Conservation (phyloP, 2,888 invertebrate genomes). For the Carcina quercana region DNA sequence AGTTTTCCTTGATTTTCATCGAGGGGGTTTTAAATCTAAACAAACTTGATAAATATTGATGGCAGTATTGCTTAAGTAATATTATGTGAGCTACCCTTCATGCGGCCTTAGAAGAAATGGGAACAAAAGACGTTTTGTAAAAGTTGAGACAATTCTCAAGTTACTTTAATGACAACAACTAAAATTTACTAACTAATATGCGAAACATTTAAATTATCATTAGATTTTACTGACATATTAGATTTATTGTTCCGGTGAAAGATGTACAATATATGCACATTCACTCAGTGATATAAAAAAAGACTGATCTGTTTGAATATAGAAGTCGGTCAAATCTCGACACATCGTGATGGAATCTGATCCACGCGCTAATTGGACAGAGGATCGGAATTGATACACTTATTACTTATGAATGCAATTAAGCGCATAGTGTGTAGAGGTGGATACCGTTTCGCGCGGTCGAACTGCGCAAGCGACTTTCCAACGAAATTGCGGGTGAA, state of each 20-base stretch:
- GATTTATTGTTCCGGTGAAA: background rate
- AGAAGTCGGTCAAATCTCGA: constrained; percentile 19
- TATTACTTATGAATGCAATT: constrained; percentile 55
- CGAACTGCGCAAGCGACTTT: constrained; percentile 44
- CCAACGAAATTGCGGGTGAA: constrained; percentile 58
- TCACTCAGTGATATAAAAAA: too few relatives aligned
- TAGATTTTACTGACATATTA: background rate
- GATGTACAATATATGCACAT: too few relatives aligned
- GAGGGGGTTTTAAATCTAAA: too few relatives aligned
- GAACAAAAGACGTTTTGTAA: too few relatives aligned
- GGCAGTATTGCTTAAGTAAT: too few relatives aligned
- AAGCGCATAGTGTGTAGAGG: constrained; percentile 58
- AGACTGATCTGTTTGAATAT: constrained; percentile 4
- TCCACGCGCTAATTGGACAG: constrained; percentile 39
- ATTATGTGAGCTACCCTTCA: too few relatives aligned
- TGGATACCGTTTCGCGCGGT: constrained; percentile 57
- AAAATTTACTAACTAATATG: too few relatives aligned
- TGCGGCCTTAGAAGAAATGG: too few relatives aligned
- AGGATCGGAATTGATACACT: constrained; percentile 46
- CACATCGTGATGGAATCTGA: constrained; percentile 39
- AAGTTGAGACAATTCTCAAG: background rate
- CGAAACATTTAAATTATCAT: background rate
- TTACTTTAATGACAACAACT: background rate
- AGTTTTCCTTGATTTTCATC: too few relatives aligned
- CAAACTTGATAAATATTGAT: too few relatives aligned